phyloP scores from a whole-genome alignment of 2,888 invertebrate genomes.

The Diachrysia chrysitis region DNA sequence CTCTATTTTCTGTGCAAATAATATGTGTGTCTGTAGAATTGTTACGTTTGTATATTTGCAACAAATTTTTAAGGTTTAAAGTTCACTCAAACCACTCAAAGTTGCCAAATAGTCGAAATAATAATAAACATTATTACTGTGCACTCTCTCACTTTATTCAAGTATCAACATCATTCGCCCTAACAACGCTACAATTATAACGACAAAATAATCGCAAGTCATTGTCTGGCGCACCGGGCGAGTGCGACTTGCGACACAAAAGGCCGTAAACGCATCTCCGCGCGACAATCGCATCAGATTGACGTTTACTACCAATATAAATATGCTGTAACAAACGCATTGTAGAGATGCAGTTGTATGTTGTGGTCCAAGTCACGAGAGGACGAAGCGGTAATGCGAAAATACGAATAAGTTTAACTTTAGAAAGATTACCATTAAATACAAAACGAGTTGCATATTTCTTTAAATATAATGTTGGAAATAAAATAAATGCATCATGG shows the following conservation, averaged over 20 bases:
- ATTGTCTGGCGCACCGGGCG: constrained; percentile 28
- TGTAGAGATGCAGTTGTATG: constrained; percentile 53
- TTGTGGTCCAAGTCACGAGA: constrained; percentile 13
- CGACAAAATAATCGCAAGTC: constrained; percentile 46
- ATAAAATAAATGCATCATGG: too few species aligned
- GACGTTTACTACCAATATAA: constrained; percentile 78
- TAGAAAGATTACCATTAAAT: too few species aligned
- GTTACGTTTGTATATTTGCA: background rate
- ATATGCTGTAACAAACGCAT: constrained; percentile 72
- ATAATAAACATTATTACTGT: background rate
- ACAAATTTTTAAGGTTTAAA: background rate
- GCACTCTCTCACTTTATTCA: constrained; percentile 17
- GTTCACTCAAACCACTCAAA: background rate
- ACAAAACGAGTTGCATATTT: too few species aligned
- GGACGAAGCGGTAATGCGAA: background rate
- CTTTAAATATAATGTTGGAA: too few species aligned
- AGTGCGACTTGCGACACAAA: constrained; percentile 27
- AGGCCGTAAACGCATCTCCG: constrained; percentile 38
- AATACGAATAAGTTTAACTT: background rate
- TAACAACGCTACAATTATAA: constrained; percentile 30
- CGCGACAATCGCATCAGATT: constrained; percentile 64
- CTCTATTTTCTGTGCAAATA: background rate
- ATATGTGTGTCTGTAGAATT: too few species aligned
- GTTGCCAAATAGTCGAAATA: background rate
- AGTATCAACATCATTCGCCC: constrained; percentile 36